These are phyloP conservation scores for Charina bottae DNA, from an alignment of 2,113 vertebrate genomes.

Conservation along the genomic window DNA sequence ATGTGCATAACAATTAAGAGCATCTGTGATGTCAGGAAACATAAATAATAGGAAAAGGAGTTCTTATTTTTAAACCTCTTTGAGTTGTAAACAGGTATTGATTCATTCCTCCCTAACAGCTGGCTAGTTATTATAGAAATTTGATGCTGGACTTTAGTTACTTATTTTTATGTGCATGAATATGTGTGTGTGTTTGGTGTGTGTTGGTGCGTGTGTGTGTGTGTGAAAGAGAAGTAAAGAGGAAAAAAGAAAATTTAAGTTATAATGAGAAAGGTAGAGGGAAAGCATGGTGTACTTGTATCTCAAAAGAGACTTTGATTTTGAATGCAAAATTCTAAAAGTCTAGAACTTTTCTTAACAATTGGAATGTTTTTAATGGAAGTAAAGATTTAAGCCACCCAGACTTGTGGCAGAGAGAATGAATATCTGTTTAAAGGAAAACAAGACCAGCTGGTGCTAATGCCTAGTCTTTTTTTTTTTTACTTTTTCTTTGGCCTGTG, in stretches of 20 bases:
- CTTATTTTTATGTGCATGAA: background rate
- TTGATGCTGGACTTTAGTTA: background rate
- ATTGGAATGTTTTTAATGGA: background rate
- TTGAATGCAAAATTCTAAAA: background rate
- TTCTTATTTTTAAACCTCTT: conserved; percentile 18
- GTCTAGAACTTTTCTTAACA: conserved; percentile 10
- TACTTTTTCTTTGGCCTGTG: conserved; percentile 58
- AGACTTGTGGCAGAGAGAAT: conserved; percentile 25
- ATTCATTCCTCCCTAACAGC: conserved; percentile 19
- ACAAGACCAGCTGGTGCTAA: conserved; percentile 60
- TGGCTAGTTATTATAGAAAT: background rate
- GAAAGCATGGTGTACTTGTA: background rate
- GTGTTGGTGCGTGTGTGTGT: background rate
- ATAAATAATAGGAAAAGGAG: conserved; percentile 1
- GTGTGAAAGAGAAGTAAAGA: background rate
- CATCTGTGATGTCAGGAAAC: conserved; percentile 14
- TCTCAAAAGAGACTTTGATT: background rate
- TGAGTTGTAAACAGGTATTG: conserved; percentile 11
- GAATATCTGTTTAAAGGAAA: conserved; percentile 50
- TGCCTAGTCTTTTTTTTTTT: conserved; percentile 60
- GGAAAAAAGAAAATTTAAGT: background rate
- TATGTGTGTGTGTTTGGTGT: background rate
- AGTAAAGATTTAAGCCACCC: conserved; percentile 30
- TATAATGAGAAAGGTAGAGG: background rate
- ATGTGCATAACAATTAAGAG: conserved; percentile 1